Conservation (phyloP, 2,113 vertebrate species). For the Apus apus region DNA sequence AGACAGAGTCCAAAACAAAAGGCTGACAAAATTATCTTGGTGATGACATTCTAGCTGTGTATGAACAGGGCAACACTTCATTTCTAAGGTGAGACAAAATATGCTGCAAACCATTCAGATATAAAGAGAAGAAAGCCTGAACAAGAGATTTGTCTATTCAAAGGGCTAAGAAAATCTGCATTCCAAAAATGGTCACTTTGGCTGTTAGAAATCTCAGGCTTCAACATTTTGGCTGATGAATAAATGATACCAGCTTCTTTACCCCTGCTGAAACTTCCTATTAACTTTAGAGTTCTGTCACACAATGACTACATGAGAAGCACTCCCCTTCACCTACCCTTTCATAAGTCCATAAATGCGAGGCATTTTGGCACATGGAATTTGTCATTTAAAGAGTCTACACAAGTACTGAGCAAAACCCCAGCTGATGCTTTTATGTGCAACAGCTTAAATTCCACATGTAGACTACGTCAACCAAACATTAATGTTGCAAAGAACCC, state of each 20-base stretch:
- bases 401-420: background rate
- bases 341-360: background rate
- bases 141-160: background rate
- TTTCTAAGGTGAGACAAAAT: background rate
- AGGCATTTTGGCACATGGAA: background rate
- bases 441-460: background rate
- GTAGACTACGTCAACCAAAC: background rate
- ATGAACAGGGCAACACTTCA: background rate
- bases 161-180: background rate
- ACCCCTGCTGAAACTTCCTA: background rate
- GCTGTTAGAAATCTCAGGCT: background rate
- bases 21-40: background rate
- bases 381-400: background rate
- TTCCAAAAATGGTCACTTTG: background rate
- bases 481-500: background rate
- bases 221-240: background rate
- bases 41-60: background rate
- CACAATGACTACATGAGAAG: background rate
- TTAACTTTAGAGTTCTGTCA: background rate
- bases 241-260: background rate
- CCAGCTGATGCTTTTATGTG: rapidly evolving
- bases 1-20: background rate
- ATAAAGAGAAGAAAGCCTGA: background rate
- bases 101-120: background rate
- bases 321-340: background rate